These are phyloP conservation scores for Pempheris klunzingeri DNA, from an alignment of 2,797 vertebrate genomes.

Conservation along the genomic window DNA sequence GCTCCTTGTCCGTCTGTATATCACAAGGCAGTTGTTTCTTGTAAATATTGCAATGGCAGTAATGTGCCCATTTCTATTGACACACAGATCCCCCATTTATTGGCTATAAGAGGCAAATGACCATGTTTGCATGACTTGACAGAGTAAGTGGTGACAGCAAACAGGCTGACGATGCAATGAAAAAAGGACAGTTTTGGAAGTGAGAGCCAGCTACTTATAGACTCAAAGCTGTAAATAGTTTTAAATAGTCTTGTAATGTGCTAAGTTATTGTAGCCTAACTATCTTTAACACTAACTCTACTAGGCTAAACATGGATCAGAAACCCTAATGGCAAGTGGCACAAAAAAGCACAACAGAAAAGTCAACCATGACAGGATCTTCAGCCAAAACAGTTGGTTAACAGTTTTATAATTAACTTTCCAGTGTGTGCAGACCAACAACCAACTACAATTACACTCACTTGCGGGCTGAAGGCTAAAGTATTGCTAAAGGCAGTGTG, in stretches of 20 bases:
- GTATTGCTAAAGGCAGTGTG: slow-evolving; percentile 9
- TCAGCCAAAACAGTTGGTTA: slow-evolving; percentile 38
- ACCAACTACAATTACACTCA: slow-evolving; percentile 36
- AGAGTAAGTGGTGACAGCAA: background rate
- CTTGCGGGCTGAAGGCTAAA: slow-evolving; percentile 14
- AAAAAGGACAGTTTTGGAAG: slow-evolving; percentile 1
- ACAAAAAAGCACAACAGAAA: slow-evolving; percentile 24
- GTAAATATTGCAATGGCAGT: background rate
- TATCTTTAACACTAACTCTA: background rate
- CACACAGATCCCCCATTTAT: background rate
- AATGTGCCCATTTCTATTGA: background rate
- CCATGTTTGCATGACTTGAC: background rate
- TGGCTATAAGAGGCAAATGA: background rate
- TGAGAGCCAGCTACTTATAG: background rate
- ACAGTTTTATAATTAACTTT: slow-evolving; percentile 53
- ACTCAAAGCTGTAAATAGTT: slow-evolving; percentile 3
- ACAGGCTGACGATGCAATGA: slow-evolving; percentile 4
- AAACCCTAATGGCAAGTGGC: slow-evolving; percentile 38
- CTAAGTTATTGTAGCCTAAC: slow-evolving; percentile 24
- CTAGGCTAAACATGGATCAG: slow-evolving; percentile 20
- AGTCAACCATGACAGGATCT: slow-evolving; percentile 19
- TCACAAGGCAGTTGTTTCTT: background rate
- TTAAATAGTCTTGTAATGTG: background rate
- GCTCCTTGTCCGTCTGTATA: background rate
- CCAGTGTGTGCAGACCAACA: slow-evolving; percentile 40